A percentile compares a stretch with the other conserved stretches of the same genome.
These are phyloP conservation scores for Euleptes europaea DNA, from an alignment of 2,113 vertebrate species.

Conservation along the genomic window DNA sequence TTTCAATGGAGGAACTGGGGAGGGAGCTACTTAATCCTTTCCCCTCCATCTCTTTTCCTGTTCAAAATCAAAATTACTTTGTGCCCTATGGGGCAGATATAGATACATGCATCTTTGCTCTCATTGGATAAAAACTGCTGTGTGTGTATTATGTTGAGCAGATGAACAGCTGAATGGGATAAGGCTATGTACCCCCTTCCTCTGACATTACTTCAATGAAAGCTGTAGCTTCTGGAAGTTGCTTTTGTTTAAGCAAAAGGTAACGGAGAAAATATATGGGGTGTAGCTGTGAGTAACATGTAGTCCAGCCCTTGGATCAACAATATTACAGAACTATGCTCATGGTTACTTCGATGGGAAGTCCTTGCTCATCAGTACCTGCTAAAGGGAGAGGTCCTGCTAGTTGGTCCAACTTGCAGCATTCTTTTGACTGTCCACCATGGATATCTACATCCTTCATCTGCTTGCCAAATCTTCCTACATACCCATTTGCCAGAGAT, in stretches of 20 bases:
- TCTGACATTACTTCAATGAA: background rate
- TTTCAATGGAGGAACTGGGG: background rate
- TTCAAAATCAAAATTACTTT: background rate
- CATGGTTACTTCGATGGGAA: too few species aligned
- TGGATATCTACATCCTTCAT: too few species aligned
- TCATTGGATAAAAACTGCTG: background rate
- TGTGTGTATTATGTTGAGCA: background rate
- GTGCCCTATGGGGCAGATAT: background rate
- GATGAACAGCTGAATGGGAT: too few species aligned
- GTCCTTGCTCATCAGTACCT: too few species aligned
- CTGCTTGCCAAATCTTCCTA: too few species aligned
- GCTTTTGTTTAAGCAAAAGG: background rate
- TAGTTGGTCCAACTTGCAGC: too few species aligned
- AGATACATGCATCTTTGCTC: background rate
- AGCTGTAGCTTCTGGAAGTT: background rate
- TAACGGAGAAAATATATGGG: background rate
- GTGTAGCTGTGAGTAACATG: background rate
- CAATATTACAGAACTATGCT: too few species aligned
- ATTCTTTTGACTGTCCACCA: too few species aligned
- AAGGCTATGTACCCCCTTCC: background rate
- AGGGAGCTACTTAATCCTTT: background rate
- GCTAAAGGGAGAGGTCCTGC: too few species aligned
- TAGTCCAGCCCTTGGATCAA: too few species aligned
- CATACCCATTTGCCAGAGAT: too few species aligned
- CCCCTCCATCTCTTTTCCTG: background rate